Conservation (phyloP, 2,888 invertebrate species). For the Drosophila setosimentum region DNA sequence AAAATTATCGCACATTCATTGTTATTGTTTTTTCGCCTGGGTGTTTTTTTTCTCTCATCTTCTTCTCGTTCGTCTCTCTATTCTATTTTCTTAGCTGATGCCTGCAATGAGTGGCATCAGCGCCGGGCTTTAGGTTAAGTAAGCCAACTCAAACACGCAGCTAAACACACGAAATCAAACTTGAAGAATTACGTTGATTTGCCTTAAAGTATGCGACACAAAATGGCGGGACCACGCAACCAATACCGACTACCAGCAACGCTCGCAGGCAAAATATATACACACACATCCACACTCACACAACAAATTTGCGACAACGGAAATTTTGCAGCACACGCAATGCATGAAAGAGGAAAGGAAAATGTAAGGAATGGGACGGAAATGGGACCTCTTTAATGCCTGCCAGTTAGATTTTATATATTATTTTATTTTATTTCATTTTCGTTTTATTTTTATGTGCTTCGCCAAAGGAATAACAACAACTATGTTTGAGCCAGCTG, state of each 20-base stretch:
- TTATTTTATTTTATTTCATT: slow-evolving; percentile 58
- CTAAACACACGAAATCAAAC: slow-evolving; percentile 75
- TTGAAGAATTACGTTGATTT: slow-evolving; percentile 77
- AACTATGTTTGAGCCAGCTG: neutral
- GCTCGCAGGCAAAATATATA: slow-evolving; percentile 9
- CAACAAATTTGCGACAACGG: slow-evolving; percentile 60
- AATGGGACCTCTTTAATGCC: slow-evolving; percentile 52
- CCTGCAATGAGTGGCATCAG: slow-evolving; percentile 43
- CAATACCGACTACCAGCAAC: slow-evolving; percentile 3
- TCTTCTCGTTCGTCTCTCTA: slow-evolving; percentile 6
- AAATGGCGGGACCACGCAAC: neutral
- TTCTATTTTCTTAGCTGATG: slow-evolving; percentile 11
- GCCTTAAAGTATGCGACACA: slow-evolving; percentile 51
- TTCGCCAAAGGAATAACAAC: slow-evolving; percentile 26
- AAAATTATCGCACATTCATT: slow-evolving; percentile 81
- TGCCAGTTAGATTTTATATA: slow-evolving; percentile 63
- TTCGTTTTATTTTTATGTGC: slow-evolving; percentile 65
- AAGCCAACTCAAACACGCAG: slow-evolving; percentile 75
- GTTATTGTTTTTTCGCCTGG: slow-evolving; percentile 69
- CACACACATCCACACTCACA: neutral
- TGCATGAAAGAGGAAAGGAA: slow-evolving; percentile 38
- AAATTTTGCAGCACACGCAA: slow-evolving; percentile 70
- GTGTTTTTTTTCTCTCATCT: neutral
- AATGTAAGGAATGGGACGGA: slow-evolving; percentile 12
- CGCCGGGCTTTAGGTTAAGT: slow-evolving; percentile 60